Evolutionary conservation across 1,140 invertebrate genomes (phyloP).

Genomic region (Druon quercuslanigerum): DNA sequence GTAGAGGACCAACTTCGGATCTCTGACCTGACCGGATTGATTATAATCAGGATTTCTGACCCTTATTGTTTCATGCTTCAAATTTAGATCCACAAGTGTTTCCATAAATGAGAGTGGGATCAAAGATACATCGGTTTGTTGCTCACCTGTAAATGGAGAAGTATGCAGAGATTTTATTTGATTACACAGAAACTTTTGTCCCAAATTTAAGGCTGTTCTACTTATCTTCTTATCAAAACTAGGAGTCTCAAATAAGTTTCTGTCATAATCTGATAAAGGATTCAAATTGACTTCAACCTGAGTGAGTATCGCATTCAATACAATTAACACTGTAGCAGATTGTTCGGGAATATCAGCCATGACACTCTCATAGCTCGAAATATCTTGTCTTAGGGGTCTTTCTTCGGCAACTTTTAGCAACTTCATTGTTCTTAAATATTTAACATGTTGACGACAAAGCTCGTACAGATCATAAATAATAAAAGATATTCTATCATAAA

Average conservation of each 20-base stretch:
- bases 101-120: conserved; percentile 30
- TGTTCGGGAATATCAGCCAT: conserved; percentile 70
- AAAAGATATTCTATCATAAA: conserved; percentile 75
- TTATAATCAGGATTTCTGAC: too few relatives aligned
- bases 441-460: conserved; percentile 70
- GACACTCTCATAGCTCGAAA: conserved; percentile 62
- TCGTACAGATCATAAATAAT: conserved; percentile 77
- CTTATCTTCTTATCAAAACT: not conserved
- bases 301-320: conserved; percentile 72
- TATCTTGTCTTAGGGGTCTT: conserved; percentile 42
- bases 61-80: too few relatives aligned
- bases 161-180: not conserved
- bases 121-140: not conserved
- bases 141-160: not conserved
- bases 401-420: conserved; percentile 58
- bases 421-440: conserved; percentile 75
- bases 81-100: not conserved
- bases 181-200: not conserved
- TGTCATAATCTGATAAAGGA: conserved; percentile 12
- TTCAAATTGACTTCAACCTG: conserved; percentile 57
- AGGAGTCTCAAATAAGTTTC: not conserved
- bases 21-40: too few relatives aligned
- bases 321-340: conserved; percentile 66
- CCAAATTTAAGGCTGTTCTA: not conserved
- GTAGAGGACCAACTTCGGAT: too few relatives aligned